These are phyloP conservation scores for Gerris lacustris DNA, from an alignment of 2,888 invertebrate genomes.

Conservation along the genomic window DNA sequence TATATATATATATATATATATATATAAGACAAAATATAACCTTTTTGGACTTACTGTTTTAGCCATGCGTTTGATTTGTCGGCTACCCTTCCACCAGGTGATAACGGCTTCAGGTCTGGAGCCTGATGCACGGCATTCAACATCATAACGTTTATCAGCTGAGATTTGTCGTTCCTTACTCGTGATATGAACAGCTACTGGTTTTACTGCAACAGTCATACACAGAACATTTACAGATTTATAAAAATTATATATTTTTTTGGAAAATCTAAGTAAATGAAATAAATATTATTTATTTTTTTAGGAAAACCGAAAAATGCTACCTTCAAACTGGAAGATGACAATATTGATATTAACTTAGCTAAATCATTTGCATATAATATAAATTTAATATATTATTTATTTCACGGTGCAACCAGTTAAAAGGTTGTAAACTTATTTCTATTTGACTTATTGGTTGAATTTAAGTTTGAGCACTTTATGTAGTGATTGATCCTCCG, in stretches of 20 bases:
- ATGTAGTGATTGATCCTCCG: no score
- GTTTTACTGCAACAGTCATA: slow-evolving; percentile 57
- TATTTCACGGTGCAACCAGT: no score
- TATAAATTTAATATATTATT: no score
- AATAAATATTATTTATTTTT: background rate
- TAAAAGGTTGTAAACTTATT: no score
- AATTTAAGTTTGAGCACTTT: no score
- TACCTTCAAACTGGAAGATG: no score
- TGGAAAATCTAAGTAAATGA: background rate
- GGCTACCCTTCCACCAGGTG: slow-evolving; percentile 81
- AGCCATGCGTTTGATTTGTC: slow-evolving; percentile 63
- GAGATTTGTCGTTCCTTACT: slow-evolving; percentile 73
- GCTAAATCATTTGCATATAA: no score
- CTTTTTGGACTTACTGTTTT: slow-evolving; percentile 65
- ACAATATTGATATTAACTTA: no score
- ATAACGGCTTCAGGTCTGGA: slow-evolving; percentile 74
- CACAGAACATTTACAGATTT: background rate
- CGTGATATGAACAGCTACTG: slow-evolving; percentile 66
- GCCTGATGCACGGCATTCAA: slow-evolving; percentile 75
- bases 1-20: background rate
- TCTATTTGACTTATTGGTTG: no score
- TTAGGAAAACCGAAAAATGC: no score
- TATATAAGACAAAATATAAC: background rate
- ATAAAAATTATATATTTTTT: slow-evolving; percentile 2
- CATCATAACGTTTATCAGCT: slow-evolving; percentile 72